phyloP scores from a whole-genome alignment of 2,797 vertebrate genomes.

The Picus viridis region DNA sequence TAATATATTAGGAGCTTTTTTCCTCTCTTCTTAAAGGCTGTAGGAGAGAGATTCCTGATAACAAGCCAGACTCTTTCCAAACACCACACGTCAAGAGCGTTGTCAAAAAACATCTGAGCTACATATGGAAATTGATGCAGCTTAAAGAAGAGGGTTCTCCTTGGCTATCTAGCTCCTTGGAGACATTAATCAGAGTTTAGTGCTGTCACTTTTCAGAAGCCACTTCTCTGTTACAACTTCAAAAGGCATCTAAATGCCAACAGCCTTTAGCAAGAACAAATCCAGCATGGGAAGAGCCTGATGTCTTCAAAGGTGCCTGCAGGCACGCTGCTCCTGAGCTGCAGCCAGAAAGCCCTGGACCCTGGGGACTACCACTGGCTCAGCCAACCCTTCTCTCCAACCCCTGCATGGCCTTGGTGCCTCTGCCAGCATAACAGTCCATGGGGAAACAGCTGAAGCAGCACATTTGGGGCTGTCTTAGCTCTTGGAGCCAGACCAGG shows the following conservation, averaged over 20 bases:
- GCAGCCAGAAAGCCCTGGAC: not conserved
- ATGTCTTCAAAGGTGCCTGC: not conserved
- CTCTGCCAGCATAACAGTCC: not conserved
- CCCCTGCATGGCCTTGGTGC: rapidly evolving
- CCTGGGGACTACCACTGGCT: not conserved
- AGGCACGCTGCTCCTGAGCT: not conserved
- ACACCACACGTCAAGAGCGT: not conserved
- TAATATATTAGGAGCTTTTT: not conserved
- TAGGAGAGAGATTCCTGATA: not conserved
- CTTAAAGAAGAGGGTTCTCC: slow-evolving; percentile 7
- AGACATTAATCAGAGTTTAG: slow-evolving; percentile 45
- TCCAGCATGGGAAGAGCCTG: not conserved
- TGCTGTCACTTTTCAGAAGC: slow-evolving; percentile 34
- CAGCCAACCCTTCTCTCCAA: not conserved
- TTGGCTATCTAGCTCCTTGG: slow-evolving; percentile 23
- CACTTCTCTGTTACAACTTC: not conserved
- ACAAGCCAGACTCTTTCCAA: not conserved
- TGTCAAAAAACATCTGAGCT: slow-evolving; percentile 1
- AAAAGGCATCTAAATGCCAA: slow-evolving; percentile 9
- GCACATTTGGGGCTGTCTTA: not conserved
- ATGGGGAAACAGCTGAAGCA: not conserved
- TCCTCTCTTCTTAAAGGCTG: not conserved
- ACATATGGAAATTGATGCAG: slow-evolving; percentile 5
- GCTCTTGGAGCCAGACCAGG: not conserved
- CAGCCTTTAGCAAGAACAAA: slow-evolving; percentile 10